These are phyloP conservation scores for Phaethon lepturus DNA, from an alignment of 2,113 vertebrate species.

Conservation along the genomic window DNA sequence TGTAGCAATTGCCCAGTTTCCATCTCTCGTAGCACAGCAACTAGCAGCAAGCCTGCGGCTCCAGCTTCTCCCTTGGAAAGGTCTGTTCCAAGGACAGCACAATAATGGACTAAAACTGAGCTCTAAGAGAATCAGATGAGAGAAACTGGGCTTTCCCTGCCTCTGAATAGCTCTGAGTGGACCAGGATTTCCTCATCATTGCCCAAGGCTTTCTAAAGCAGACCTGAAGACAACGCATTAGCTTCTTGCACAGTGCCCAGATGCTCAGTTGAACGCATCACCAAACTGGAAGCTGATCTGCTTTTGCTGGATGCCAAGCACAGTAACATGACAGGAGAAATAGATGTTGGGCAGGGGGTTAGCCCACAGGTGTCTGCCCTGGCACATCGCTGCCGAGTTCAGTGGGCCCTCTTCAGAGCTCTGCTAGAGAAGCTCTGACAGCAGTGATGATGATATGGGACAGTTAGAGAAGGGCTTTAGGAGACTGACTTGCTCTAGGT, in stretches of 20 bases:
- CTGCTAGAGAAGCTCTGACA: not conserved
- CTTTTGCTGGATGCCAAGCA: not conserved
- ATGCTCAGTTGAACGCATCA: rapidly evolving
- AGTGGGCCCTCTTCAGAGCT: not conserved
- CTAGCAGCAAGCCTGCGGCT: not conserved
- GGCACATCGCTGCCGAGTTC: not conserved
- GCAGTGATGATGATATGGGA: not conserved
- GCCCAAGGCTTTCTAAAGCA: not conserved
- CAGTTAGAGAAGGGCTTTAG: not conserved
- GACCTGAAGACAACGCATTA: not conserved
- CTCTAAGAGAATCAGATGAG: not conserved
- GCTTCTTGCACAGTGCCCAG: not conserved
- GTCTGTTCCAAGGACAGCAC: not conserved
- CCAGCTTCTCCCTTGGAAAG: not conserved
- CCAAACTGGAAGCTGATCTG: not conserved
- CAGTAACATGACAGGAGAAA: not conserved
- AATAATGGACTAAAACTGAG: not conserved
- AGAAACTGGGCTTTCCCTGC: not conserved
- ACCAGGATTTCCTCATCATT: not conserved
- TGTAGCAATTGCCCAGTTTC: not conserved
- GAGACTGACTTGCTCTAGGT: not conserved
- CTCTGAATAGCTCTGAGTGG: not conserved
- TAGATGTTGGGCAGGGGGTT: rapidly evolving
- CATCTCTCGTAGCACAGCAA: not conserved
- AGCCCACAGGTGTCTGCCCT: not conserved